Base-by-base conservation (phyloP, 2,888 invertebrate genomes). In the Dexiosoma caninum region DNA sequence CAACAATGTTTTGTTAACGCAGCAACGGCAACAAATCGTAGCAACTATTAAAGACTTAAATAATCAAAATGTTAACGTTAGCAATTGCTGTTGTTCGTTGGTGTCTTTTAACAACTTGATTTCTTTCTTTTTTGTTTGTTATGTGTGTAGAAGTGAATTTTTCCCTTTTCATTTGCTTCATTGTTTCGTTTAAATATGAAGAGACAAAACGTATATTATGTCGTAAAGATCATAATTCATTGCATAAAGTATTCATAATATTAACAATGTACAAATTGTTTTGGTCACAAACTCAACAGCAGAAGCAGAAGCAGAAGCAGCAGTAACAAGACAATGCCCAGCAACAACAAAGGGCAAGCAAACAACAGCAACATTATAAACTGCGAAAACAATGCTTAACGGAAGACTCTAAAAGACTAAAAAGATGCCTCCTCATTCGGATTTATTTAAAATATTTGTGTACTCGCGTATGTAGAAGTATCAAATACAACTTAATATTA, bases 181-280 rank as follows among this genome's bases (percentile, higher is more conserved):
- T 30, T 44, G 42, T 51, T 51, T 49, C 12, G 40, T 21, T 49
- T 55, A 21, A 40, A 35, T 55, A 21, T 57, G 57, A 57, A 49
- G 62, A 49, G 69, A 69, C 62, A 64, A 49, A 74, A 72, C 55
- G 72, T 69, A 67, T 76, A 76, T 77, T 81, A 69, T 77, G 64
- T 81, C 80, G 76, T 81, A 81, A 77, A 81, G 77, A 77, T 81
- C 81, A 77, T 81, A 77, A 81, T 81, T 81, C 72, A 81, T 77
- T 81, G 77, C 74, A 72, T 81, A 81, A 81, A 81, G 64, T 81
- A 81, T 81, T 81, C 77, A 77, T 69, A 81, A 81, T 74, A 77
- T 67, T 81, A 77, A 81, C 77, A 77, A 81, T 59, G 69, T 74
- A 81, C 81, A 81, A 81, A 81, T 81, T 81, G 77, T 77, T 81